These are phyloP conservation scores for Clavelina lepadiformis DNA, from an alignment of 23 tunicate genomes.

Conservation along the genomic window DNA sequence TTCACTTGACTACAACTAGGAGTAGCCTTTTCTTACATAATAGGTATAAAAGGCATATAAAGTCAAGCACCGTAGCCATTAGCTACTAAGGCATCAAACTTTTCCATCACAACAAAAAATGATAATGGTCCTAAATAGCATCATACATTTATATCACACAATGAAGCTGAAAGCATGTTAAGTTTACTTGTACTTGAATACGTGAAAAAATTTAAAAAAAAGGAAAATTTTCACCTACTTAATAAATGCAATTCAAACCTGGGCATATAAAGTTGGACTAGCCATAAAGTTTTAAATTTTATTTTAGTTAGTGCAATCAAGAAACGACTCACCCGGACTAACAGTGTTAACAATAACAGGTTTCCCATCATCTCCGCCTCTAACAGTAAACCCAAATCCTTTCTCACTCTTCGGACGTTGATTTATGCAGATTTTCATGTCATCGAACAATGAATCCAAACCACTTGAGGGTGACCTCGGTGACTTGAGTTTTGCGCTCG, in stretches of 20 bases:
- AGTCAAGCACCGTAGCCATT: too few species aligned
- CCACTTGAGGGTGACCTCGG: constrained; percentile 5
- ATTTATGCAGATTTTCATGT: constrained; percentile 91
- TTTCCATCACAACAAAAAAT: too few species aligned
- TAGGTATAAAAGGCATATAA: too few species aligned
- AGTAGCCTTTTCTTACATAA: too few species aligned
- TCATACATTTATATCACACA: too few species aligned
- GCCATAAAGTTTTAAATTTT: not conserved
- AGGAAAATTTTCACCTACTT: not conserved
- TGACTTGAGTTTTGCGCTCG: too few species aligned
- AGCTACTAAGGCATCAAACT: too few species aligned
- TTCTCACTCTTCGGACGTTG: constrained; percentile 88
- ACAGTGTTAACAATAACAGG: constrained; percentile 93
- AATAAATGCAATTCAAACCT: not conserved
- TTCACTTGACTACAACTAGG: too few species aligned
- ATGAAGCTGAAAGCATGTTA: too few species aligned
- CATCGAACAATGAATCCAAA: constrained; percentile 28
- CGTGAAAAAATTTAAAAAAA: not conserved
- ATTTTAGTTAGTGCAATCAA: not conserved
- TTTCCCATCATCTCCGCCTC: constrained; percentile 89
- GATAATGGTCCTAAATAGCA: too few species aligned
- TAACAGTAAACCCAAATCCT: constrained; percentile 91
- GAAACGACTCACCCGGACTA: constrained; percentile 28
- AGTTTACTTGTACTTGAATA: too few species aligned
- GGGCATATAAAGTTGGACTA: not conserved